phyloP scores from a whole-genome alignment of 2,797 vertebrate genomes.

The Pseudotriccus pelzelni region DNA sequence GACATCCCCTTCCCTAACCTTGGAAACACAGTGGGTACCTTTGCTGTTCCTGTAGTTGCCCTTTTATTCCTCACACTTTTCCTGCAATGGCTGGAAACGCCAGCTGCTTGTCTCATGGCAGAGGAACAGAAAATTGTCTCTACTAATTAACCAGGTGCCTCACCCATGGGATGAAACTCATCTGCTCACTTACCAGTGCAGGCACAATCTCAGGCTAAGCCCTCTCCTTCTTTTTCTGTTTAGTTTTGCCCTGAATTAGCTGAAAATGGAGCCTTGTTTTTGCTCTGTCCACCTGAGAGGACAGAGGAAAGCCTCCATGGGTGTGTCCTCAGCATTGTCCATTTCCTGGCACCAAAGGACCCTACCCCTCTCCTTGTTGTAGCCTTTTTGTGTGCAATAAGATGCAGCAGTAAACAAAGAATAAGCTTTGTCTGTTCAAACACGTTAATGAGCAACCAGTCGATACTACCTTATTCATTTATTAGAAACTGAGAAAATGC shows the following conservation, averaged over 20 bases:
- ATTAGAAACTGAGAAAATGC: conserved; percentile 68
- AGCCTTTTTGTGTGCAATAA: background rate
- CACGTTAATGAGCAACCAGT: conserved; percentile 33
- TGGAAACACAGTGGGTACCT: background rate
- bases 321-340: background rate
- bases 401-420: conserved; percentile 27
- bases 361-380: background rate
- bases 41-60: background rate
- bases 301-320: background rate
- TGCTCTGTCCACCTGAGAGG: background rate
- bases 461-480: conserved; percentile 57
- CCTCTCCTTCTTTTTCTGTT: background rate
- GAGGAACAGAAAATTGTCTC: background rate
- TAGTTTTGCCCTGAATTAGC: background rate
- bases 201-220: background rate
- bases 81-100: background rate
- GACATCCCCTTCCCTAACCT: background rate
- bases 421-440: conserved; percentile 34
- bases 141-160: fast-evolving
- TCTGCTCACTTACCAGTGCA: background rate
- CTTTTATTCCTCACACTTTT: background rate
- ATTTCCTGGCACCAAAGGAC: background rate
- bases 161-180: background rate
- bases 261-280: background rate
- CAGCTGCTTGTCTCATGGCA: background rate